phyloP scores from a whole-genome alignment of 1,140 invertebrate species.

The Euura saliciscinereae region DNA sequence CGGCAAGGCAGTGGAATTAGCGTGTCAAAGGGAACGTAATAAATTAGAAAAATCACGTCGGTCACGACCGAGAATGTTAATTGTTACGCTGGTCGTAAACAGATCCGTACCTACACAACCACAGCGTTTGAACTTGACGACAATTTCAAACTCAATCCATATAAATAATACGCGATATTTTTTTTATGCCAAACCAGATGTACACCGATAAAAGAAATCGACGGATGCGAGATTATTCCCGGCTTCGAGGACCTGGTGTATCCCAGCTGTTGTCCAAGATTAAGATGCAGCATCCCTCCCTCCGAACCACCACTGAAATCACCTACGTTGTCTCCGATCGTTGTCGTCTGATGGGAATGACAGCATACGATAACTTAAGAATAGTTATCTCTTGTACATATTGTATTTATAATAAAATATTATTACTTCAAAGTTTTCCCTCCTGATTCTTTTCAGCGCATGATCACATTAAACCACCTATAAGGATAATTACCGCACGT shows the following conservation, averaged over 20 bases:
- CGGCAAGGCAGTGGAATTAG: too few species aligned
- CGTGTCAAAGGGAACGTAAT: too few species aligned
- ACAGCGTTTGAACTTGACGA: too few species aligned
- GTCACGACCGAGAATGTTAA: too few species aligned
- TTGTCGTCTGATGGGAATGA: neutral
- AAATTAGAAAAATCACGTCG: too few species aligned
- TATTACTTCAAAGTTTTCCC: neutral
- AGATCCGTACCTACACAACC: too few species aligned
- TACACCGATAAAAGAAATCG: neutral
- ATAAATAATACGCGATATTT: too few species aligned
- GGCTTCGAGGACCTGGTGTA: neutral
- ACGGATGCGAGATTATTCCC: slow-evolving; percentile 1
- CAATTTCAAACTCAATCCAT: too few species aligned
- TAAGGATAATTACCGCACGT: too few species aligned
- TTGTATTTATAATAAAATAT: slow-evolving; percentile 4
- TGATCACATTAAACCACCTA: too few species aligned
- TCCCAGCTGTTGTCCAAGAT: neutral
- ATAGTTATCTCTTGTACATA: neutral
- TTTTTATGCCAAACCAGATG: neutral
- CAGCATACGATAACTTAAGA: neutral
- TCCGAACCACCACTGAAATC: neutral
- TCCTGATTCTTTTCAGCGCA: too few species aligned
- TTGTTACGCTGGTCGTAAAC: too few species aligned
- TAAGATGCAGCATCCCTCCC: neutral
- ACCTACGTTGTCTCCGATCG: neutral